phyloP scores from a whole-genome alignment of 1,140 invertebrate species.

The Contarinia nasturtii region DNA sequence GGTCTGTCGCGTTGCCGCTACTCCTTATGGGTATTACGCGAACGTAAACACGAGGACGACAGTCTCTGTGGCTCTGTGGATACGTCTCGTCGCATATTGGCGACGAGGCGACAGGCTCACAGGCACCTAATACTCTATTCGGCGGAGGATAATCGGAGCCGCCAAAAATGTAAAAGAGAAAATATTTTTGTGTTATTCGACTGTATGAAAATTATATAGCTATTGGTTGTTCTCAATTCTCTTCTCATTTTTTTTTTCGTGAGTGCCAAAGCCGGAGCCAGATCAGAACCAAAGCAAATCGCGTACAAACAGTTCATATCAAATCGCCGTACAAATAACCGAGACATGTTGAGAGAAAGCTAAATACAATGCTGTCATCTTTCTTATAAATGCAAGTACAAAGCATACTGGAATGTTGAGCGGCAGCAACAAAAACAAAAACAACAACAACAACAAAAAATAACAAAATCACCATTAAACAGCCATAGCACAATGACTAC shows the following conservation, averaged over 20 bases:
- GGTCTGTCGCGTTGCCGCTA: too few relatives aligned
- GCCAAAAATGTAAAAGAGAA: background rate
- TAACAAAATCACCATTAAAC: too few relatives aligned
- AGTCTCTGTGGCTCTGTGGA: conserved; percentile 1
- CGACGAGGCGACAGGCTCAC: background rate
- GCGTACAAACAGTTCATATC: background rate
- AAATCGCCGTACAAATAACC: too few relatives aligned
- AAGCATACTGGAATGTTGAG: too few relatives aligned
- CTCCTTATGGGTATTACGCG: too few relatives aligned
- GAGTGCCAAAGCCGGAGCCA: background rate
- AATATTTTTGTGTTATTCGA: background rate
- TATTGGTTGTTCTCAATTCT: background rate
- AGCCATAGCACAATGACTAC: too few relatives aligned
- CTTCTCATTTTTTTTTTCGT: background rate
- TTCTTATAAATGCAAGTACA: too few relatives aligned
- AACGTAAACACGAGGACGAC: background rate
- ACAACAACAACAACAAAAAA: too few relatives aligned
- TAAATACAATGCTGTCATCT: too few relatives aligned
- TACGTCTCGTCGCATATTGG: background rate
- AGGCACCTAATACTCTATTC: background rate
- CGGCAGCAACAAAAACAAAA: too few relatives aligned
- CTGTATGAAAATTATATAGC: background rate
- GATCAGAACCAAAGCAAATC: background rate
- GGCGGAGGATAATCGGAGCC: background rate
- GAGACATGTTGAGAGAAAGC: too few relatives aligned